Evolutionary conservation across 2,797 vertebrate species (phyloP), one percentile per base, ranked within the genome.

Genomic region (Capromys pilorides): DNA sequence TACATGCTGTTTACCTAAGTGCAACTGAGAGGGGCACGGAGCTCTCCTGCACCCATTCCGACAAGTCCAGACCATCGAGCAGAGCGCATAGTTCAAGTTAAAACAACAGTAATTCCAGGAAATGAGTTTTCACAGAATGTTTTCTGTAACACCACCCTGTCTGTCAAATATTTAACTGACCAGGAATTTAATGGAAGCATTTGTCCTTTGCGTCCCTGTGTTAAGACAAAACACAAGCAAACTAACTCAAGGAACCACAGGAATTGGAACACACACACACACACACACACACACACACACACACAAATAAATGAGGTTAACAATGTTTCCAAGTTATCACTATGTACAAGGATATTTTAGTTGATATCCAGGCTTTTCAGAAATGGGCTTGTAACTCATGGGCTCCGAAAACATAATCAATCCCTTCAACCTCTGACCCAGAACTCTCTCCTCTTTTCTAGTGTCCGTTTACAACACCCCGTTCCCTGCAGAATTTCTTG

Each of bases 221-320:
- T 54, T 13, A 78, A 78, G 62, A 86, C 41, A 66, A 95, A 96
- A 90, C 6, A 89, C 33, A 69, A 87, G 9, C 51, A 93, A 89
- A 45, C 12, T 67, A 69, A 66, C 54, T 77, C 59, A 83, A 92
- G 14, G 39, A 77, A 78, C 22, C 67, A 91, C 4, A 85, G 71
- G 41, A 93, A 73, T 45, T 31, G 6, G 62, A 94, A 90, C 45
- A 88, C 36, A 90, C 49, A 85, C 77, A 93, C 41, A 78, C 45
- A 90, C 49, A 85, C 69, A 93, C 13, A 71, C 69, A 59, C 66
- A 75, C 41, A 89, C 45, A 84, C 75, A 93, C 75, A 93, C 18
- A 73, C 69, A 36, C 66, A 62, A 3, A 66, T 10, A 49, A 84
- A 59, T 3, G 69, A 64, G 11, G 67, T 75, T 87, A 54, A 31